Evolutionary conservation across 2,797 vertebrate species (phyloP).

Genomic region (Gouania willdenowi): DNA sequence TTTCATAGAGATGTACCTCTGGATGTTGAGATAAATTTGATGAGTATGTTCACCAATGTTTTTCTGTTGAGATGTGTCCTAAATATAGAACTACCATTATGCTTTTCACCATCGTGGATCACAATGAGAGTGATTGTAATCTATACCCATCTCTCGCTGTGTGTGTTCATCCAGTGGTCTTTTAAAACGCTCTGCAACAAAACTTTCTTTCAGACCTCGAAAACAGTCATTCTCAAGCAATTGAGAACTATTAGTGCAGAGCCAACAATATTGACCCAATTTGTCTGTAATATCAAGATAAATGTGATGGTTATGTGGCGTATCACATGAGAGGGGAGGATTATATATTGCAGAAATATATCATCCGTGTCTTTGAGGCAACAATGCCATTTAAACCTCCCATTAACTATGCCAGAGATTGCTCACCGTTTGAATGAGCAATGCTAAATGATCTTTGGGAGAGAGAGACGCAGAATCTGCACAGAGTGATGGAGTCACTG

Average conservation of each 20-base stretch:
- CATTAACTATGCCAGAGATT: conserved; percentile 67
- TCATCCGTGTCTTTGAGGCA: conserved; percentile 63
- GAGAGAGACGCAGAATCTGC: conserved; percentile 48
- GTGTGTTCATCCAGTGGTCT: too few relatives aligned
- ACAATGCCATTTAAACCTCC: conserved; percentile 64
- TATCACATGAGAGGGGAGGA: conserved; percentile 50
- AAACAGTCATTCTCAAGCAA: conserved; percentile 20
- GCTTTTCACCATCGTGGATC: too few relatives aligned
- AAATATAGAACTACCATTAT: too few relatives aligned
- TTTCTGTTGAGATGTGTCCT: too few relatives aligned
- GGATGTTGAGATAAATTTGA: too few relatives aligned
- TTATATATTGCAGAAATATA: conserved; percentile 57
- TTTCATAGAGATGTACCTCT: too few relatives aligned
- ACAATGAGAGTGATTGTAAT: too few relatives aligned
- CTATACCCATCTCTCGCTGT: too few relatives aligned
- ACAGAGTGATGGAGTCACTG: conserved; percentile 18
- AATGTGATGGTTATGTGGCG: conserved; percentile 47
- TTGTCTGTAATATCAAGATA: conserved; percentile 51
- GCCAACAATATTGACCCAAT: conserved; percentile 45
- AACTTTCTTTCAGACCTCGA: conserved; percentile 15
- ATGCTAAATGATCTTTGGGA: conserved; percentile 65
- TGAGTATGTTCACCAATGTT: too few relatives aligned
- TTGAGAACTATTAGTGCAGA: conserved; percentile 23
- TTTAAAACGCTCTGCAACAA: too few relatives aligned
- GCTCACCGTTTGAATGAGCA: conserved; percentile 68